Evolutionary conservation across 2,888 invertebrate genomes (phyloP), one percentile per base, ranked within the genome.

Genomic region (Callimorpha dominula): DNA sequence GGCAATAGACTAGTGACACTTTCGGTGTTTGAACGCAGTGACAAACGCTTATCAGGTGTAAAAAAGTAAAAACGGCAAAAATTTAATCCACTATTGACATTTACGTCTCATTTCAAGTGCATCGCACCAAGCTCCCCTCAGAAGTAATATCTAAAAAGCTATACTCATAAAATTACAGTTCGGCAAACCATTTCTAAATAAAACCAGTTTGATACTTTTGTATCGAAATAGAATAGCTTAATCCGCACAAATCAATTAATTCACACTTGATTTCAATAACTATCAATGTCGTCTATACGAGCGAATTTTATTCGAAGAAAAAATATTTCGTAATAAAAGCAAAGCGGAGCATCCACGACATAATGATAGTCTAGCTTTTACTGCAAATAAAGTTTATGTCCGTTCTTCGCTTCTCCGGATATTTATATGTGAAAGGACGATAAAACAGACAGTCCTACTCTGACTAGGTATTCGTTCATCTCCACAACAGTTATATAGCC

Each of bases 311-410:
- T 68, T 72, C 68, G 62, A 46, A 64, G 72, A 69, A 75, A 72
- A 67, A 70, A 71, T 73, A 67, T 73, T 60, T 78, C 46, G 68
- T 65, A 76, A 73, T 78, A 76, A 82, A 82, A 70, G 49, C 46
- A 65, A 75, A 75, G 70, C 63, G 82, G 66, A 81, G 71, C 70
- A 77, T 79, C 73, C 74, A 69, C 71, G 81, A 74, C 65, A 75
- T 78, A 75, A 83, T 71, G 77, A 77, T 77, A 81, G 80, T 76
- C 73, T 78, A 79, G 85, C 71, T 78, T 83, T 87, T 87, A 88
- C 81, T 85, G 81, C 74, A 70, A 81, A 86, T 87, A 86, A 87
- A 87, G 66, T 88, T 89, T 86, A 87, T 84, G 83, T 78, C 76
- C 72, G 73, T 75, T 78, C 79, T 78, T 79, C 72, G 73, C 71